Conservation (phyloP, 2,797 vertebrate genomes). For the Coilia nasus region DNA sequence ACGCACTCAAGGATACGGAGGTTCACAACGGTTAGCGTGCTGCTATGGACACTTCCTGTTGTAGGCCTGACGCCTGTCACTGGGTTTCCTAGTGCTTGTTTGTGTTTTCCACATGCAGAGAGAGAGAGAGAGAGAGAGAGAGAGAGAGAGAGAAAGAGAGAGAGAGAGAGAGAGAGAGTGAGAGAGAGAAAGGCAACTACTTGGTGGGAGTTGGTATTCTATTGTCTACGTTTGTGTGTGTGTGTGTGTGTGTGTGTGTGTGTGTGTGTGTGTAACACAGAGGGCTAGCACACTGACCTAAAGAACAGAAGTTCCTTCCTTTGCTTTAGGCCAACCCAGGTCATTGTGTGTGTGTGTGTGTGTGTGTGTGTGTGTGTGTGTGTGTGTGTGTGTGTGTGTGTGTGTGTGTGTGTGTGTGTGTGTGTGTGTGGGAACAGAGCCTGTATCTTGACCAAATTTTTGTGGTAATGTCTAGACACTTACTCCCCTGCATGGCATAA, state of each 20-base stretch:
- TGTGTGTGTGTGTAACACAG: slow-evolving; percentile 44
- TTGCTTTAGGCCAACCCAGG: slow-evolving; percentile 18
- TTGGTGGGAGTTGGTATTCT: neutral
- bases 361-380: neutral
- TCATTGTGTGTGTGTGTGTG: neutral
- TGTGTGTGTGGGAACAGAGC: neutral
- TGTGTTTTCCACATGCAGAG: neutral
- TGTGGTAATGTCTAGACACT: neutral
- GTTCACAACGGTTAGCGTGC: neutral
- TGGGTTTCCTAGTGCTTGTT: neutral
- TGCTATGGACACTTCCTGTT: slow-evolving; percentile 17
- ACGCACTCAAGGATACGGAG: neutral
- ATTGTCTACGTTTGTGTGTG: neutral
- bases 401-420: neutral
- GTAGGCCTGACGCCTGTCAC: neutral
- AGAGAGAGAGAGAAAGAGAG: neutral
- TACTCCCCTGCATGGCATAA: neutral
- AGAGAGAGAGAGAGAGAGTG: neutral
- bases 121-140: neutral
- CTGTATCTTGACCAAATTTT: too few relatives aligned
- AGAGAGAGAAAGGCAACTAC: neutral
- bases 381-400: slow-evolving; percentile 28
- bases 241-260: slow-evolving; percentile 29
- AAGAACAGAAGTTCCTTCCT: slow-evolving; percentile 57
- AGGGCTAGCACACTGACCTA: slow-evolving; percentile 49